Conservation (phyloP, 2,113 vertebrate species). For the Pachypanchax playfairii region DNA sequence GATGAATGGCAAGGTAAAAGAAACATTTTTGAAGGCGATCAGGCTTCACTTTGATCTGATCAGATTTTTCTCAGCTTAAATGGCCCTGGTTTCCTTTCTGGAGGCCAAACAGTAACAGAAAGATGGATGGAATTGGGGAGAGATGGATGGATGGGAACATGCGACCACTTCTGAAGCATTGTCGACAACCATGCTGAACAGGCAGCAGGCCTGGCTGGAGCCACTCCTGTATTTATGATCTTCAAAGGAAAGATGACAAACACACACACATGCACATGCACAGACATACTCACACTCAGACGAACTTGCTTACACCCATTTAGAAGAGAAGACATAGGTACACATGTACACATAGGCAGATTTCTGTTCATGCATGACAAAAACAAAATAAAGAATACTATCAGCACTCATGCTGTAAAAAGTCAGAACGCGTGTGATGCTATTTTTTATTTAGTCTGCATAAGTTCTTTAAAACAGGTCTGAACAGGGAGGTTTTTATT, state of each 20-base stretch:
- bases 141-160: conserved; percentile 65
- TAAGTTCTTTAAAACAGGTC: no score
- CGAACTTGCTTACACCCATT: conserved; percentile 50
- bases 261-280: conserved; percentile 54
- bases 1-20: conserved; percentile 23
- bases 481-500: no score
- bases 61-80: conserved; percentile 50
- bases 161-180: conserved; percentile 79
- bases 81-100: conserved; percentile 45
- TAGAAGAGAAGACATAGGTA: conserved; percentile 59
- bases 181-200: conserved; percentile 73
- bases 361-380: no score
- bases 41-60: conserved; percentile 39
- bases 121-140: conserved; percentile 63
- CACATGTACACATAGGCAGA: no score
- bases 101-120: conserved; percentile 44
- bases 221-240: conserved; percentile 76
- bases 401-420: not conserved
- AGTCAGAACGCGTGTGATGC: no score
- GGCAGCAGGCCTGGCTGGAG: conserved; percentile 65
- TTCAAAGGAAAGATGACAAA: conserved; percentile 77
- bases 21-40: conserved; percentile 7
- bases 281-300: conserved; percentile 56
- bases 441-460: no score
- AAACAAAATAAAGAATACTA: not conserved